Conservation (phyloP, 53 echinoderm and acorn worm species). For the Stichopus horrens region DNA sequence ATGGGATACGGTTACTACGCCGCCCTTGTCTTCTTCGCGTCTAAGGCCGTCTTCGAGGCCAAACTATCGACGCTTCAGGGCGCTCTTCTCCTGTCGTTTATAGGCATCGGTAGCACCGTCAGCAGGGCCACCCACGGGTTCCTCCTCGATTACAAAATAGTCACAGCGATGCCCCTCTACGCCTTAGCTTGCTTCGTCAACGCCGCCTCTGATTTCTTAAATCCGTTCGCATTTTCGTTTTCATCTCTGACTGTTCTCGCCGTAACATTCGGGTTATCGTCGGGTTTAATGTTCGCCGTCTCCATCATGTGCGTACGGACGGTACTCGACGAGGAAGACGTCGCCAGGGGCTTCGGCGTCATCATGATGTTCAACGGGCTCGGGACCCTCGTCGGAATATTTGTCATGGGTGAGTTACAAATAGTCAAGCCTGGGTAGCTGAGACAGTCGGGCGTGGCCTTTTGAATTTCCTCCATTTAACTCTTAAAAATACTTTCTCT, state of each 20-base stretch:
- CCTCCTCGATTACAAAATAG: slow-evolving; percentile 22
- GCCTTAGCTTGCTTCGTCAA: slow-evolving; percentile 14
- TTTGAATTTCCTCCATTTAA: not conserved
- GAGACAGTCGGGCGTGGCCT: not conserved
- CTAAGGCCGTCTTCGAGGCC: slow-evolving; percentile 30
- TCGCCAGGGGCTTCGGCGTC: slow-evolving; percentile 9
- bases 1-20: slow-evolving; percentile 30
- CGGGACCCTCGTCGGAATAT: slow-evolving; percentile 25
- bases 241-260: slow-evolving; percentile 2
- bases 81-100: slow-evolving; percentile 5
- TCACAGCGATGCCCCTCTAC: slow-evolving; percentile 13
- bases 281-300: slow-evolving; percentile 22
- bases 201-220: slow-evolving; percentile 8
- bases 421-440: not conserved
- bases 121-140: slow-evolving; percentile 15
- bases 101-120: slow-evolving; percentile 38
- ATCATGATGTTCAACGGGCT: slow-evolving; percentile 36
- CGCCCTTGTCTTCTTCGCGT: slow-evolving; percentile 18
- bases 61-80: slow-evolving; percentile 16
- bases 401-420: slow-evolving; percentile 33
- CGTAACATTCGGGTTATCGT: slow-evolving; percentile 1
- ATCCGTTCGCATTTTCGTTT: slow-evolving; percentile 16
- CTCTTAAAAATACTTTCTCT: too few species aligned
- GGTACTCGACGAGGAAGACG: not conserved
- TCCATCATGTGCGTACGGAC: slow-evolving; percentile 24